Conservation (phyloP, 92 coral and sea anemone species). For the Ricordea florida region DNA sequence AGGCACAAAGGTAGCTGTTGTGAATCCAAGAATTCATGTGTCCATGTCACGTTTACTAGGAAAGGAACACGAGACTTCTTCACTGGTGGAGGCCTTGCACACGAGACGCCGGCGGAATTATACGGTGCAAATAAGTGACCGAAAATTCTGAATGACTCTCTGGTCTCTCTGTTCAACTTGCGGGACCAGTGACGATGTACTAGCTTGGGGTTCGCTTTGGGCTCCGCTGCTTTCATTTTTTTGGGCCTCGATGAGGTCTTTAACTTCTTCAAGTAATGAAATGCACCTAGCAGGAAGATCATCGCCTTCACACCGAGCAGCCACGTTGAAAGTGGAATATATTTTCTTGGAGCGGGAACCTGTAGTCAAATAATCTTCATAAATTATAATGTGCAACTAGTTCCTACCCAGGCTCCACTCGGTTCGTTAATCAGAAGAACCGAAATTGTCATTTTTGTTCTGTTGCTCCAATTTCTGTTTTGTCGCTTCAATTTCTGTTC, state of each 20-base stretch:
- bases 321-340: background rate
- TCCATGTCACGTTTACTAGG: conserved; percentile 52
- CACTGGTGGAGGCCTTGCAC: conserved; percentile 13
- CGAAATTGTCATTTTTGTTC: background rate
- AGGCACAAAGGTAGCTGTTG: conserved; percentile 14
- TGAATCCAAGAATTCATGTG: conserved; percentile 38
- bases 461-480: conserved; percentile 9
- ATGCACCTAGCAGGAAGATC: background rate
- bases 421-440: too few relatives aligned
- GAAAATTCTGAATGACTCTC: conserved; percentile 8
- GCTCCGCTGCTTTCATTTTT: background rate
- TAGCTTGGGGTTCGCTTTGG: background rate
- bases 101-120: background rate
- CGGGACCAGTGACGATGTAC: background rate
- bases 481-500: background rate
- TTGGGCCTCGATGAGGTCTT: conserved; percentile 5
- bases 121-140: conserved; percentile 3
- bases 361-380: too few relatives aligned
- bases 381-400: conserved; percentile 18
- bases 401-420: conserved; percentile 10
- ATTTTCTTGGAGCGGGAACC: too few relatives aligned
- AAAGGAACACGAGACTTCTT: background rate
- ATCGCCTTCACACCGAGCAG: background rate
- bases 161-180: too few relatives aligned
- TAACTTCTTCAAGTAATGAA: background rate